Evolutionary conservation across 2,797 vertebrate genomes (phyloP).

Genomic region (Denticeps clupeoides): DNA sequence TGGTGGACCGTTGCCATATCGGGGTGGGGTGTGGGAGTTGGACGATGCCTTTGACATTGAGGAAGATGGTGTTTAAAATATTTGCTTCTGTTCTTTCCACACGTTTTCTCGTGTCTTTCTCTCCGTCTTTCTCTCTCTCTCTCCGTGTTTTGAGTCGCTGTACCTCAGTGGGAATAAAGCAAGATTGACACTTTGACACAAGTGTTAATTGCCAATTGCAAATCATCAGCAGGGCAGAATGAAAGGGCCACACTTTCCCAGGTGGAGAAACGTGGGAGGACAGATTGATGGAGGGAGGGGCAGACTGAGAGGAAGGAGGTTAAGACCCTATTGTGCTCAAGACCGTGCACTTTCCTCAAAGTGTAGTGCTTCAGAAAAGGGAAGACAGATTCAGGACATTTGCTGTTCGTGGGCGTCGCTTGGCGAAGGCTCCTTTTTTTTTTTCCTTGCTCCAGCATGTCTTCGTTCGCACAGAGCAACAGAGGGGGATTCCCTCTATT

Average conservation of each 20-base stretch:
- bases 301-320: conserved; percentile 3
- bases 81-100: conserved; percentile 37
- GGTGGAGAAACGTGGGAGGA: conserved; percentile 20
- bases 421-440: conserved; percentile 18
- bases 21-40: no score
- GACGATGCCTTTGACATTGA: conserved; percentile 47
- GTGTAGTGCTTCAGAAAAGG: conserved; percentile 26
- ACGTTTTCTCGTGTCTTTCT: no score
- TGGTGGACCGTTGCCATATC: no score
- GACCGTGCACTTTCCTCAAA: conserved; percentile 10
- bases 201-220: conserved; percentile 52
- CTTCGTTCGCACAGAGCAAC: conserved; percentile 13
- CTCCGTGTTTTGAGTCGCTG: conserved; percentile 41
- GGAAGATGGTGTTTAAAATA: conserved; percentile 36
- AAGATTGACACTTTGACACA: conserved; percentile 58
- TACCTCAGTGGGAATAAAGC: conserved; percentile 50
- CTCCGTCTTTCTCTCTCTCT: background rate
- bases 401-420: conserved; percentile 16
- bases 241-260: conserved; percentile 27
- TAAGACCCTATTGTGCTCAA: conserved; percentile 11
- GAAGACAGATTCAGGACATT: conserved; percentile 16
- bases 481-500: no score
- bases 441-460: conserved; percentile 12
- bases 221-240: conserved; percentile 35
- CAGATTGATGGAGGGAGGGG: conserved; percentile 10